Base-by-base conservation (phyloP, 2,888 invertebrate species). In the Ferdinandea cuprea region DNA sequence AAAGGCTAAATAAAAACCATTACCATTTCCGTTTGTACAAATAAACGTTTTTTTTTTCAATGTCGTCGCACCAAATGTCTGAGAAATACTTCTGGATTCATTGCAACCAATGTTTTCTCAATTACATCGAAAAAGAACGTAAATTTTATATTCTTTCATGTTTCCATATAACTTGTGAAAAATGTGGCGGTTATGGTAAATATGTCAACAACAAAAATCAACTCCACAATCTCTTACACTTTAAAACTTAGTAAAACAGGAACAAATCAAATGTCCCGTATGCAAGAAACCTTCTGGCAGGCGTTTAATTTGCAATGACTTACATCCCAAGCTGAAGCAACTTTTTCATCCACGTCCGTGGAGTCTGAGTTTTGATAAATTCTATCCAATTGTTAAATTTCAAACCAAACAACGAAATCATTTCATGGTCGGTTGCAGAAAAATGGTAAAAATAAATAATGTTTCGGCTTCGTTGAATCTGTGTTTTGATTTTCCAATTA, bases 131-230 rank as follows among this genome's bases (percentile, higher is more conserved):
- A 2, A 87, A 87, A 8, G 63, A 84, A 2, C 65, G 48, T 1
- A 52, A 40, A 2, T 32, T 90, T 8, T 88, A 86, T 66, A 54
- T 90, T 40, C 58, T 90, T 0, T 87, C 89, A n/a, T 89, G 89
- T 21, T 86, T 88, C 19, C 88, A 89, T 48, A 69, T 88, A 0
- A 25, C 58, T 4, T 89, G 89, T 48, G 87, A 87, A 0, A 86
- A 83, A 56, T 90, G 89, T 35, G 61, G 86, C n/a, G 35, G 28
- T 8, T 19, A n/a, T 8, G 65, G 81, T 81, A 59, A 54, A 25
- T 46, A 28, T n/a, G n/a, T 13, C 1, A 11, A 6, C 0, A n/a
- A 25, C 3, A 25, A 2, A 17, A 8, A 2, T 17, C 0, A 3
- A 8, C 3, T 54, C 21, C 9, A 4, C 4, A 11, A 13, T 21